Conservation (phyloP, 2,888 invertebrate genomes). For the Dichetophora obliterata region DNA sequence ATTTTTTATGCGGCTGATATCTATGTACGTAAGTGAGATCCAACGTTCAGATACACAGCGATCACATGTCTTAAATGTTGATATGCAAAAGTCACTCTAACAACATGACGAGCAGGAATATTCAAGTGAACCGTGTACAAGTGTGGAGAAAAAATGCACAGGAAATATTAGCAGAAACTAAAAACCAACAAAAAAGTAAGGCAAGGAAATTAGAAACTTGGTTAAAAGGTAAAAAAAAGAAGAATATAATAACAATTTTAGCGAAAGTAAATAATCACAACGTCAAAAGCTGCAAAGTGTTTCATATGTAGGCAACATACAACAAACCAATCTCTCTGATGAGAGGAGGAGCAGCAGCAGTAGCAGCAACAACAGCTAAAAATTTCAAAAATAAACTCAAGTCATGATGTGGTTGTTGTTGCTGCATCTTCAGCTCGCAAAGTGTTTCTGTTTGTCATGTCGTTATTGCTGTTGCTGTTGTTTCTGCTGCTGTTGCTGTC, state of each 20-base stretch:
- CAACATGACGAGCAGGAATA: not conserved
- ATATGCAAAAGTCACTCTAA: constrained; percentile 2
- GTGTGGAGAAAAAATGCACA: not conserved
- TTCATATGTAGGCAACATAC: no score
- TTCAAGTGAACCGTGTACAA: not conserved
- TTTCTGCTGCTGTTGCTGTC: no score
- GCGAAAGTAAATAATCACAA: constrained; percentile 15
- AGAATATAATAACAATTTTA: not conserved
- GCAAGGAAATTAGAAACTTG: not conserved
- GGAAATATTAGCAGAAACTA: not conserved
- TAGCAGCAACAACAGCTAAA: no score
- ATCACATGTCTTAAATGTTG: not conserved
- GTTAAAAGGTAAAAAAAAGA: not conserved
- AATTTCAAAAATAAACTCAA: no score
- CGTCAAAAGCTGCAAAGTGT: not conserved
- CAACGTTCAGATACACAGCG: not conserved
- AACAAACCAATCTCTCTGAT: no score
- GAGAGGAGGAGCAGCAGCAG: no score
- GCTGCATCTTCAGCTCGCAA: no score
- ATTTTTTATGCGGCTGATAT: not conserved
- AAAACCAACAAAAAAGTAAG: not conserved
- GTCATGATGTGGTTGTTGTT: no score
- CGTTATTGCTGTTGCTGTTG: not conserved
- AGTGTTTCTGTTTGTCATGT: not conserved
- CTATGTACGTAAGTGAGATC: not conserved